Evolutionary conservation across 2,797 vertebrate species (phyloP), one percentile per base, ranked within the genome.

Genomic region (Australoheros facetus): DNA sequence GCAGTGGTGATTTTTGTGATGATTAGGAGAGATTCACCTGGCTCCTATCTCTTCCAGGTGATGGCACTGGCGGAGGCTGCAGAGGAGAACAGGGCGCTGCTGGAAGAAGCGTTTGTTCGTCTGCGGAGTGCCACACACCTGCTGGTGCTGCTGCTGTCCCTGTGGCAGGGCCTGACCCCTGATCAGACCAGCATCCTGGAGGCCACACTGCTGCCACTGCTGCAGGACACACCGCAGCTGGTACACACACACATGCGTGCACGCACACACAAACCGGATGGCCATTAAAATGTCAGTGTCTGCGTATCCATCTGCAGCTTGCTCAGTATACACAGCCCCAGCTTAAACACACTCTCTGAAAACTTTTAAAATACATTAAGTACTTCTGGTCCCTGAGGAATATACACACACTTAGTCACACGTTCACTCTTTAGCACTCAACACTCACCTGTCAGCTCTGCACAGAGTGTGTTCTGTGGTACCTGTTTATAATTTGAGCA

Each of bases 41-140:
- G 13, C 73, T 79, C 56, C 51, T 72, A 11, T 79, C 53, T 26
- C 83, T 89, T 87, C 14, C 94, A 99, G 98, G 95, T 99, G 91
- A 97, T 98, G 53, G 94, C 96, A 78, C 92, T 99, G 90, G 97
- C 97, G 23, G 98, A 99, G 73, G 97, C 97, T 0, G 94, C 96
- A 4, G 96, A 98, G 91, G 97, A 98, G 90, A 98, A 96, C 90
- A 94, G 96, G 83, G 91, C 89, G 4, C 94, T 74, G 72, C 85
- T 98, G 93, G 95, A 96, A 78, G 96, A 96, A 91, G 96, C 97
- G 0, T 97, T 97, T 48, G 93, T 94, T 32, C 96, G 95, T 32
- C 91, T 99, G 88, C 94, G 95, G 71, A 97, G 97, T 81, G 95
- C 97, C 91, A 97, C 97, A 14, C 98, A 96, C 86, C 93, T 99